A percentile compares a stretch with the other conserved stretches of the same genome.
Conservation (phyloP, 2,797 vertebrate genomes). For the Calcarius lapponicus region DNA sequence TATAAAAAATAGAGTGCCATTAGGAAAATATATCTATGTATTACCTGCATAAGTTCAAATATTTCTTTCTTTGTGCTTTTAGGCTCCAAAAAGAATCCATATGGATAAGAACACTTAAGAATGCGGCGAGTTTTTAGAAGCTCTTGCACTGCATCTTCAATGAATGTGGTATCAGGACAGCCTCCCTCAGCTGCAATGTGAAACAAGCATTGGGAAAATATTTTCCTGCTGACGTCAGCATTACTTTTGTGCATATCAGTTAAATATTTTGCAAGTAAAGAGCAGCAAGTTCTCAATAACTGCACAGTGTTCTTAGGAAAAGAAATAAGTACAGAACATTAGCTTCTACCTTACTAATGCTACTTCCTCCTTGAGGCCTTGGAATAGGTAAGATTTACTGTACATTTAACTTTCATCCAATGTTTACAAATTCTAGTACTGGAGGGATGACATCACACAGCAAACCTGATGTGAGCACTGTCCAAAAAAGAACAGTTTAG, state of each 20-base stretch:
- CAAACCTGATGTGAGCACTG: background rate
- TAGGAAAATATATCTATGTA: background rate
- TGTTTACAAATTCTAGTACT: background rate
- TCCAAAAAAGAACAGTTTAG: background rate
- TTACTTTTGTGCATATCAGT: background rate
- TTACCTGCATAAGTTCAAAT: slow-evolving; percentile 99
- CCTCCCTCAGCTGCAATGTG: slow-evolving; percentile 86
- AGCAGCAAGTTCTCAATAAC: background rate
- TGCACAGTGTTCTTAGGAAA: background rate
- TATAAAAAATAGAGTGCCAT: background rate
- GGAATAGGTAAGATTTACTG: background rate
- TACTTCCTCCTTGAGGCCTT: background rate
- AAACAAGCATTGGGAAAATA: slow-evolving; percentile 37
- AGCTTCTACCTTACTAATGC: background rate
- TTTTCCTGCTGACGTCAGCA: background rate
- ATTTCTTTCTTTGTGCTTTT: slow-evolving; percentile 99
- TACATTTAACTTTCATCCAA: background rate
- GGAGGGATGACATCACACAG: background rate
- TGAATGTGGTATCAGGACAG: slow-evolving; percentile 98
- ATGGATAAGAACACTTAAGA: slow-evolving; percentile 99
- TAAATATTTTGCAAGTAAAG: background rate
- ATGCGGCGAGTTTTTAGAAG: slow-evolving; percentile 97
- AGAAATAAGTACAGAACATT: background rate
- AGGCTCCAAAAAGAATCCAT: slow-evolving; percentile 98
- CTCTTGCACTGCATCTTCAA: slow-evolving; percentile 97